These are phyloP conservation scores for Diadegma fenestrale DNA, from an alignment of 2,888 invertebrate genomes.

Conservation along the genomic window DNA sequence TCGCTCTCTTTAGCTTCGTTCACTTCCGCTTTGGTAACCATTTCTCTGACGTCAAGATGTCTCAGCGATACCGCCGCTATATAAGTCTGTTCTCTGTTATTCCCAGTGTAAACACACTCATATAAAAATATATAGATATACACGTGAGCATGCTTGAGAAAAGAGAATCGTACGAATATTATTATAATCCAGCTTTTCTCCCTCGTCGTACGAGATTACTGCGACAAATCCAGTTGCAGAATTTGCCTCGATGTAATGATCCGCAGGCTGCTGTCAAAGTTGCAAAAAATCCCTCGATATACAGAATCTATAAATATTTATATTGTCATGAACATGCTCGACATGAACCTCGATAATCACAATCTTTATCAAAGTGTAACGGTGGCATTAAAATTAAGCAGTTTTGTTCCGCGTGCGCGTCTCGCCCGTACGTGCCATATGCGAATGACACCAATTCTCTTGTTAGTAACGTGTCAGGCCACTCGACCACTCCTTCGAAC, in stretches of 20 bases:
- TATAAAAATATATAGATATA: neutral
- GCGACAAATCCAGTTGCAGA: constrained; percentile 42
- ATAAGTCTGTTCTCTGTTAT: constrained; percentile 33
- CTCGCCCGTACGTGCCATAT: neutral
- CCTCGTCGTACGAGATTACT: constrained; percentile 35
- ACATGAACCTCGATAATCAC: constrained; percentile 7
- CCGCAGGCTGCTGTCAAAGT: neutral
- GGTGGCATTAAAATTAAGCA: constrained; percentile 60
- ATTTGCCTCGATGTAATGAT: constrained; percentile 59
- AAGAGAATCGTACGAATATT: constrained; percentile 30
- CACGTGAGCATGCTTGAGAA: neutral
- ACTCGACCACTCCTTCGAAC: constrained; percentile 59
- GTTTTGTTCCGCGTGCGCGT: constrained; percentile 34
- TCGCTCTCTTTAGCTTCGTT: constrained; percentile 69
- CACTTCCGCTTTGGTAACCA: constrained; percentile 78
- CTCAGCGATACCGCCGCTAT: constrained; percentile 44
- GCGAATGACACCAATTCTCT: constrained; percentile 44
- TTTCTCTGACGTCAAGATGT: constrained; percentile 73
- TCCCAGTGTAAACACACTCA: constrained; percentile 12
- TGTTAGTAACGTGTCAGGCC: constrained; percentile 30
- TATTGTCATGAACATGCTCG: neutral
- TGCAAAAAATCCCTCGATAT: constrained; percentile 36
- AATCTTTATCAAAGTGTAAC: constrained; percentile 28
- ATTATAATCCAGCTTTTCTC: constrained; percentile 44
- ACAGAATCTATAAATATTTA: constrained; percentile 17